A percentile compares a stretch with the other conserved stretches of the same genome.
Conservation (phyloP, 2,113 vertebrate genomes). For the Picathartes gymnocephalus region DNA sequence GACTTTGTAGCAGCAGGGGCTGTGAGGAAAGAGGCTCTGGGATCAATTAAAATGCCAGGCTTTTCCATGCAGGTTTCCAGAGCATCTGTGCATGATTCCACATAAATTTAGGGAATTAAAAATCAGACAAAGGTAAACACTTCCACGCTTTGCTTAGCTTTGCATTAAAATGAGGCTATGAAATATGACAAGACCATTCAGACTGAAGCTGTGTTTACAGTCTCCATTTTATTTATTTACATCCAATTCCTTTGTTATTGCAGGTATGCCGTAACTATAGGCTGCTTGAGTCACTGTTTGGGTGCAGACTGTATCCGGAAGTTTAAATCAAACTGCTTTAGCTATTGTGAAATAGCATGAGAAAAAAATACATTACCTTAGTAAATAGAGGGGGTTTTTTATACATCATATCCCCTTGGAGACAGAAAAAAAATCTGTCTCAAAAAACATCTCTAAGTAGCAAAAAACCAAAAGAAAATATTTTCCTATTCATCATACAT, state of each 20-base stretch:
- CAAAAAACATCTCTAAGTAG: neutral
- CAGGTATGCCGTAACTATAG: constrained; percentile 23
- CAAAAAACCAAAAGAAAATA: neutral
- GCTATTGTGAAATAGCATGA: neutral
- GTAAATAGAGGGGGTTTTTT: neutral
- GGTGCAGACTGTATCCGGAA: neutral
- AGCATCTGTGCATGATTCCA: constrained; percentile 76
- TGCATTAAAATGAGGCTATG: constrained; percentile 75
- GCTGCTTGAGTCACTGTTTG: constrained; percentile 45
- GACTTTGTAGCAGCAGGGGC: constrained; percentile 69
- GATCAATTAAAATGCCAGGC: constrained; percentile 84
- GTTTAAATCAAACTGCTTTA: neutral
- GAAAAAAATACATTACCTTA: neutral
- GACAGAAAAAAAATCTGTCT: neutral
- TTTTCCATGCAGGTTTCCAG: constrained; percentile 76
- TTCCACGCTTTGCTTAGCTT: constrained; percentile 76
- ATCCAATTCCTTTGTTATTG: constrained; percentile 57
- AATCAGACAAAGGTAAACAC: constrained; percentile 77
- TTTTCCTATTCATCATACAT: neutral
- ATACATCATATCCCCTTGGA: neutral
- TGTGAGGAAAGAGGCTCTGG: constrained; percentile 69
- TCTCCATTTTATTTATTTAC: constrained; percentile 52
- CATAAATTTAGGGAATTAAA: constrained; percentile 82
- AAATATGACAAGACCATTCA: constrained; percentile 67
- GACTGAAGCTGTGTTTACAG: constrained; percentile 62